A percentile compares a stretch with the other conserved stretches of the same genome.
Conservation (phyloP, 2,888 invertebrate species). For the Bombylius major region DNA sequence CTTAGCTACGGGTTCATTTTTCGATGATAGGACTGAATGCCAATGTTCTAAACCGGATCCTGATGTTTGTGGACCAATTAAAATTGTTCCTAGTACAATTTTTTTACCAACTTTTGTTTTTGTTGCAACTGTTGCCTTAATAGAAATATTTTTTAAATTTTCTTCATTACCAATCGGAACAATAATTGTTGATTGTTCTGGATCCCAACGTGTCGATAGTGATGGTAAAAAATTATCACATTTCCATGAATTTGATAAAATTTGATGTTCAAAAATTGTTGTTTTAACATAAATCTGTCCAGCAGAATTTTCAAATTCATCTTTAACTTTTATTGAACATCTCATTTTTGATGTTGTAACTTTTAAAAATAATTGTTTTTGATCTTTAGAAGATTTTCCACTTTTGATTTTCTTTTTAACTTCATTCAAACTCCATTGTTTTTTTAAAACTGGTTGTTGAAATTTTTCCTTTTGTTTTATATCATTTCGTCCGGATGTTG, state of each 20-base stretch:
- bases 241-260: slow-evolving; percentile 50
- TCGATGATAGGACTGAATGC: slow-evolving; percentile 21
- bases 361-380: slow-evolving; percentile 21
- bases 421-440: slow-evolving; percentile 25
- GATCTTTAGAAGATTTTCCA: slow-evolving; percentile 11
- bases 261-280: slow-evolving; percentile 56
- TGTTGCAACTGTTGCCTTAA: slow-evolving; percentile 31
- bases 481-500: background rate
- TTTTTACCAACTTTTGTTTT: slow-evolving; percentile 35
- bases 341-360: slow-evolving; percentile 33
- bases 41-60: slow-evolving; percentile 28
- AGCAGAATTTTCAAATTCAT: slow-evolving; percentile 33
- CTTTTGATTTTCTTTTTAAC: slow-evolving; percentile 30
- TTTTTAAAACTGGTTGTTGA: slow-evolving; percentile 10
- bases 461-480: background rate
- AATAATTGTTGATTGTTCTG: slow-evolving; percentile 28
- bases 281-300: slow-evolving; percentile 62
- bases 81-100: slow-evolving; percentile 27
- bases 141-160: slow-evolving; percentile 27
- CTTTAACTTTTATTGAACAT: slow-evolving; percentile 35
- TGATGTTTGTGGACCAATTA: slow-evolving; percentile 20
- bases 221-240: slow-evolving; percentile 61
- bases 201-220: slow-evolving; percentile 63
- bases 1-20: slow-evolving; percentile 27
- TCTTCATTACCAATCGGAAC: slow-evolving; percentile 27